Base-by-base conservation (phyloP, 2,797 vertebrate genomes). In the Dromococcyx pavoninus region DNA sequence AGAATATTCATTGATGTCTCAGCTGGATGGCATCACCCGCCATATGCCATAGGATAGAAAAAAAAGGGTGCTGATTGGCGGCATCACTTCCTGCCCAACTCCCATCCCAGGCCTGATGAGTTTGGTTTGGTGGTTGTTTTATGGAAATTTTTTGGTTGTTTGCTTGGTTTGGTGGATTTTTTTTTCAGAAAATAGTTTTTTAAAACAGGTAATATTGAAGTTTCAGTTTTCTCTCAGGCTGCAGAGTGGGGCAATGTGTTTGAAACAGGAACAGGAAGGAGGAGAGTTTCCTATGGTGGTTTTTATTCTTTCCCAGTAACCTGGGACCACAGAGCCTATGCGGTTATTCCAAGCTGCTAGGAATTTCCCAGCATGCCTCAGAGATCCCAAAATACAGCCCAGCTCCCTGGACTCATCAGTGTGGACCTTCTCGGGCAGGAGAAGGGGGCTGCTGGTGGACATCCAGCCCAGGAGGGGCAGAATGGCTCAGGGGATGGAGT, bases 331-430 rank as follows among this genome's bases (percentile, higher is more conserved):
- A 88, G 54, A 88, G 43, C 35, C 62, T 39, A 3, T 61, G 92
- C 28, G 54, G 95, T 96, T 97, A 84, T 96, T 94, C 92, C 30
- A 4, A 92, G 81, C 33, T 25, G 46, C 88, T 80, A 80, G 93
- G 95, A 96, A 96, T 95, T 97, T 96, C 94, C 78, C 95, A 95
- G 89, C 51, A 51, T 96, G 89, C 87, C 76, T 85, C 89, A 96
- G 86, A 81, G 93, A 96, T 95, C 89, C 76, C 79, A 37, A 96
- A 96, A 95, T 92, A 79, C 24, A 48, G 82, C 93, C 54, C 62
- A 62, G 87, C 86, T 97, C 94, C 94, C 80, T n/a, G 27, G 51
- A 44, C 30, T 23, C 73, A 58, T 94, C 94, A 94, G 81, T 92
- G 88, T 97, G 92, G 96, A 67, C 30, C 58, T 62, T 86, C 48